Evolutionary conservation across 1,140 invertebrate genomes (phyloP), one percentile per base, ranked within the genome.

Genomic region (Nasonia vitripennis): DNA sequence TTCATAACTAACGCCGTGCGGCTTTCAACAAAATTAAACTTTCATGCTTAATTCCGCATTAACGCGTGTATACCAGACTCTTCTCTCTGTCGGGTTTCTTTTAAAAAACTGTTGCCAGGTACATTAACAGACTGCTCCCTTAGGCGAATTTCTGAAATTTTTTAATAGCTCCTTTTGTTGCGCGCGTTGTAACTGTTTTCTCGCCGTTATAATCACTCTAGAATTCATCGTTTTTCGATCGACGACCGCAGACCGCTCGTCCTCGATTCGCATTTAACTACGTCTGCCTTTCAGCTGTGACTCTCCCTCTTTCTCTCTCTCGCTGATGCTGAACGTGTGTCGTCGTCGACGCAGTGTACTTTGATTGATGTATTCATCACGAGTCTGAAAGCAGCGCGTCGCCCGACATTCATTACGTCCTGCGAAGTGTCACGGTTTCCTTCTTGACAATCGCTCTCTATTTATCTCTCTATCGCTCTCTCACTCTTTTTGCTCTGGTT

Each of bases 301-400:
- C 17, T 67, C 45, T 78, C 34, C 11, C 68, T 23, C 11, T 62
- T 20, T 12, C 37, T 5, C 41, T 68, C 20, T 68, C 20, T 27
- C 23, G 10, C 14, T 41, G 14, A 45, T 67, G 37, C 9, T 20
- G 17, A 51, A 20, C 0, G 41, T 51, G 48, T 17, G 27, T 70
- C 78, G 48, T 51, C 20, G 74, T n/a, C 7, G 62, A 75, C 10
- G 80, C 23, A 31, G 31, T 12, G 27, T 31, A 20, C 68, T 81
- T 73, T 73, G 80, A 81, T 81, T 71, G 80, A 71, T 68, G 80
- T 51, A 81, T 81, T 81, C 80, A 81, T 81, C 77, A 62, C 23
- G 23, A 27, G 31, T 20, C 77, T 68, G 51, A 78, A 55, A 78
- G 77, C 51, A 78, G n/a, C 45, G 20, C 23, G 27, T 11, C 70